Base-by-base conservation (phyloP, 2,888 invertebrate species). In the Lithophane ornitopus region DNA sequence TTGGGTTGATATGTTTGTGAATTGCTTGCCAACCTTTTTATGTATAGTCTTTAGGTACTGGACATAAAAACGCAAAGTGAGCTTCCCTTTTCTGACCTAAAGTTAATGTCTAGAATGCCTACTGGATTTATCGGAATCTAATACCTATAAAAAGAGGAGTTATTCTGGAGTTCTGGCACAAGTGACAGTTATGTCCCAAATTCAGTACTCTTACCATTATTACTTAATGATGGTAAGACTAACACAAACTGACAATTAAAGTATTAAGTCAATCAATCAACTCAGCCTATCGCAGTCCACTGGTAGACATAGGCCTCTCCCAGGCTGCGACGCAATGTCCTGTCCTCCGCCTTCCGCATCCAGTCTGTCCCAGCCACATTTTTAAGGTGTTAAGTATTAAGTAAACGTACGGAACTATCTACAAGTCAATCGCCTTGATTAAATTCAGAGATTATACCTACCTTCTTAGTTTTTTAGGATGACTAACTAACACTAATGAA, bases 401-500 rank as follows among this genome's bases (percentile, higher is more conserved):
- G n/a, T 11, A 26, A 54, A 49, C 28, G n/a, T 76, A 77, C 74
- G 74, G 81, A 77, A 80, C 78, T 26, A 16, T 3, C 59, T 52
- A 4, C 7, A 54, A 7, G 7, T 34, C 3, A 52, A 22, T 49
- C 49, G 22, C 49, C 2, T 49, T 9, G 22, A 49, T 49, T 22
- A 8, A 49, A 46, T 46, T 28, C 12, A 28, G 0, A 14, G 22
- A 28, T 6, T 41, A 44, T 41, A 49, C 16, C 44, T 19, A 59
- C 9, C 8, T n/a, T 14, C 59, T 59, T 56, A 66, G 58, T 72
- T 78, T 76, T 79, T 63, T 61, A 14, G 34, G 46, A 70, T 77
- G 59, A 79, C 65, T 26, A 59, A 85, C 63, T n/a, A 62, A 71
- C 46, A 78, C 61, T 83, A 86, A 87, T 78, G 68, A 80, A 61